Conservation (phyloP, 2,797 vertebrate species). For the Mionectes olivaceus region DNA sequence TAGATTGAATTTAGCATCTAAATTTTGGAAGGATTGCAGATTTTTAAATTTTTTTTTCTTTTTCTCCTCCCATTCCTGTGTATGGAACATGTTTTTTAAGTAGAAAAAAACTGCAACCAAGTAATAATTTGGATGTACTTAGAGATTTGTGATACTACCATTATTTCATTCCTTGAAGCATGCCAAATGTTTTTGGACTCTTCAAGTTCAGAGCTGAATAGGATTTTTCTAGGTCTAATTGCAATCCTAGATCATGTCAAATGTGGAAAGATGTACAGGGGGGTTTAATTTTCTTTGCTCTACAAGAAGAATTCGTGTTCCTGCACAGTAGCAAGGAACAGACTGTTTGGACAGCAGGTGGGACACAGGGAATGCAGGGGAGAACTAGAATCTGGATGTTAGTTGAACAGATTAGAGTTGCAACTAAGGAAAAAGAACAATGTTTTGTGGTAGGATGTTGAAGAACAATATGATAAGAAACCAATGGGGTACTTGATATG, state of each 20-base stretch:
- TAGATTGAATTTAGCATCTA: background rate
- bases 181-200: background rate
- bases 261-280: rapidly evolving
- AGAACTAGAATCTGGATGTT: background rate
- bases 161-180: background rate
- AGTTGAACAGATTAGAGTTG: background rate
- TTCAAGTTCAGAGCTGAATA: background rate
- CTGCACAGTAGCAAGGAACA: background rate
- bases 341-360: background rate
- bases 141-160: background rate
- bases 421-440: background rate
- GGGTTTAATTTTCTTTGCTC: background rate
- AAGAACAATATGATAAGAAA: background rate
- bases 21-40: background rate
- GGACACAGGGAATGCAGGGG: background rate
- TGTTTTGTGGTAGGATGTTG: background rate
- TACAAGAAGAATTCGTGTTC: background rate
- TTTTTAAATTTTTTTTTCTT: background rate
- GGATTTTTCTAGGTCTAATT: background rate
- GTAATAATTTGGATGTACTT: background rate
- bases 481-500: background rate
- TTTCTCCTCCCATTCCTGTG: background rate
- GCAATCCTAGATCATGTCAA: background rate
- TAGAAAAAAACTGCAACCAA: background rate
- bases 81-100: background rate